These are phyloP conservation scores for Agrotis segetum DNA, from an alignment of 2,888 invertebrate genomes.

Conservation along the genomic window DNA sequence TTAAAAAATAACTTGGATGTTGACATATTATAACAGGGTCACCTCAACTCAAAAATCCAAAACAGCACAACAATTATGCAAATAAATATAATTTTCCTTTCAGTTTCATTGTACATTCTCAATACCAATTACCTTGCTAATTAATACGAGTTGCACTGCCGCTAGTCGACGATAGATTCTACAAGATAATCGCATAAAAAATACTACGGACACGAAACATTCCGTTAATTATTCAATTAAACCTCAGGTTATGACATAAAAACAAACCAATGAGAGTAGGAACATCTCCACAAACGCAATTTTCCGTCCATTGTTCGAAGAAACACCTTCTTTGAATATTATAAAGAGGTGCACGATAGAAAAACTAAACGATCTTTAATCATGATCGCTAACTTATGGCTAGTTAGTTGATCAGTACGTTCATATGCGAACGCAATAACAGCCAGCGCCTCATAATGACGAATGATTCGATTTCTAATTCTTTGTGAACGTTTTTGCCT, in stretches of 20 bases:
- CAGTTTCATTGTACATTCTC: constrained; percentile 31
- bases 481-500: too few species aligned
- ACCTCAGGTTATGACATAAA: constrained; percentile 65
- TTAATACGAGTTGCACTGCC: constrained; percentile 40
- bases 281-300: constrained; percentile 49
- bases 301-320: constrained; percentile 70
- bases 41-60: constrained; percentile 4
- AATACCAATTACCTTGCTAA: constrained; percentile 48
- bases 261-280: constrained; percentile 56
- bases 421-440: too few species aligned
- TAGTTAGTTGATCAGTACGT: too few species aligned
- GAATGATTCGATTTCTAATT: too few species aligned
- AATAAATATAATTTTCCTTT: constrained; percentile 45
- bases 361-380: constrained; percentile 40
- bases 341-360: constrained; percentile 27
- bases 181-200: constrained; percentile 50
- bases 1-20: not conserved
- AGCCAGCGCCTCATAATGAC: too few species aligned
- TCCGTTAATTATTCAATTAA: constrained; percentile 72
- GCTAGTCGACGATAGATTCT: constrained; percentile 36
- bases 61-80: constrained; percentile 41
- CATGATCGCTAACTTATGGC: constrained; percentile 7
- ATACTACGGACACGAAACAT: constrained; percentile 71
- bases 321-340: constrained; percentile 40
- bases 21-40: too few species aligned